Percentiles rank a stretch among this genome's conserved stretches.
phyloP scores from a whole-genome alignment of 2,113 vertebrate genomes.

The Tapirus terrestris region DNA sequence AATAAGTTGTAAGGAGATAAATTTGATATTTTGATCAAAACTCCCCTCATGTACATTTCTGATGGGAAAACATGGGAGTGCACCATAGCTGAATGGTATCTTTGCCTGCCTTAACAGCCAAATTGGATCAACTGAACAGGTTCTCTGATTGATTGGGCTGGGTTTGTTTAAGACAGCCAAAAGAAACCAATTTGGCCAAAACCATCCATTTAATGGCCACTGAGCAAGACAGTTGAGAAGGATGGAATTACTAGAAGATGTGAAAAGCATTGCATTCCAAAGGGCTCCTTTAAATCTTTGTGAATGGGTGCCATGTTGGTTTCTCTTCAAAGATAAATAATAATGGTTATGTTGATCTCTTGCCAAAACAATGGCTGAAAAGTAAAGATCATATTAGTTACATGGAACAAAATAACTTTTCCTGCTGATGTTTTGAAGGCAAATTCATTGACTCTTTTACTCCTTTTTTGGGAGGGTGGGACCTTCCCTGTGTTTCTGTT shows the following conservation, averaged over 20 bases:
- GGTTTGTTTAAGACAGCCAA: background rate
- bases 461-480: too few relatives aligned
- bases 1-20: background rate
- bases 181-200: background rate
- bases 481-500: background rate
- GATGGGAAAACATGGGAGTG: background rate
- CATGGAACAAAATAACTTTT: background rate
- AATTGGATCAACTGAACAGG: background rate
- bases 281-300: background rate
- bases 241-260: background rate
- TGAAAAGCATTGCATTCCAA: background rate
- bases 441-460: background rate
- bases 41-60: background rate
- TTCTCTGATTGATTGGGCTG: background rate
- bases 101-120: background rate
- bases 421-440: background rate
- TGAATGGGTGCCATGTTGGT: accelerated
- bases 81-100: background rate
- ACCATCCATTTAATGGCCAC: background rate
- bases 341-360: accelerated
- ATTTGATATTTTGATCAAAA: background rate
- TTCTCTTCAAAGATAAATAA: background rate
- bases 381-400: background rate
- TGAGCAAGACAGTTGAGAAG: background rate
- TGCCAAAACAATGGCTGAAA: background rate